These are phyloP conservation scores for Trialeurodes vaporariorum DNA, from an alignment of 1,140 invertebrate species.

Conservation along the genomic window DNA sequence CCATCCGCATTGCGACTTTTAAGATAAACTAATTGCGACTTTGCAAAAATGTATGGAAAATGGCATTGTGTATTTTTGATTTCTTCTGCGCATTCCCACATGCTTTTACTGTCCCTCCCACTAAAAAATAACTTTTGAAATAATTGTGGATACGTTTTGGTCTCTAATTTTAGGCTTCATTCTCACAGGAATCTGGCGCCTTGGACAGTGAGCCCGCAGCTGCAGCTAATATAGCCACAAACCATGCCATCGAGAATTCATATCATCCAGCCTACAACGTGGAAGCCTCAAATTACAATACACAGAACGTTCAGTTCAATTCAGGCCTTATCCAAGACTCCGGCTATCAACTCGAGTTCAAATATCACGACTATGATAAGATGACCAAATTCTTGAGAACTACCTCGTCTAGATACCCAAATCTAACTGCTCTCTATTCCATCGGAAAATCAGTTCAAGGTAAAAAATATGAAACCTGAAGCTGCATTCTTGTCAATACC, in stretches of 20 bases:
- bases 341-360: slow-evolving; percentile 48
- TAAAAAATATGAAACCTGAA: slow-evolving; percentile 32
- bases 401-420: slow-evolving; percentile 65
- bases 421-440: slow-evolving; percentile 77
- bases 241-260: not conserved
- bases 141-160: too few relatives aligned
- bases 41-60: too few relatives aligned
- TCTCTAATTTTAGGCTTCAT: too few relatives aligned
- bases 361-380: slow-evolving; percentile 80
- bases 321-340: slow-evolving; percentile 15
- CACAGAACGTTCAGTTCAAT: slow-evolving; percentile 4
- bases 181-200: too few relatives aligned
- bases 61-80: too few relatives aligned
- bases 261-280: slow-evolving; percentile 6
- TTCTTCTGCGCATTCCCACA: too few relatives aligned
- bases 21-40: too few relatives aligned
- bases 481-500: slow-evolving; percentile 7
- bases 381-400: slow-evolving; percentile 71
- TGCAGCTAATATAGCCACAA: not conserved
- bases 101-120: too few relatives aligned
- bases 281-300: not conserved
- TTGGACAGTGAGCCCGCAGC: not conserved
- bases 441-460: slow-evolving; percentile 89
- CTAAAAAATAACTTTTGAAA: too few relatives aligned
- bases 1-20: too few relatives aligned